Base-by-base conservation (phyloP, 2,113 vertebrate genomes). In the Anser brachyrhynchus region DNA sequence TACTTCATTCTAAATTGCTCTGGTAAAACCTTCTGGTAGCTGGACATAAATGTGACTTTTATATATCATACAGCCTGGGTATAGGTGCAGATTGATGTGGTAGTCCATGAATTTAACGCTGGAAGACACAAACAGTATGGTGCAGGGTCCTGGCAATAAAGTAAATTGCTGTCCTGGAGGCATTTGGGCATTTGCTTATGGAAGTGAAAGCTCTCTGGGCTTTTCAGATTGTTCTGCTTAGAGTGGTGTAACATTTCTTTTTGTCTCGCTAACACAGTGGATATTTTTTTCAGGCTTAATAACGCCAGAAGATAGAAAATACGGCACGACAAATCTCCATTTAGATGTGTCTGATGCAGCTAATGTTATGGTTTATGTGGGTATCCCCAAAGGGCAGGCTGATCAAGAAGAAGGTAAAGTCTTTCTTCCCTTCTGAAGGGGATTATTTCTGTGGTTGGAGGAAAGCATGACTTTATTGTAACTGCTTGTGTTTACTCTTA, bases 281-380 rank as follows among this genome's bases (percentile, higher is more conserved):
- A 29, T 73, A 2, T 22, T 72, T 31, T 44, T 7, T 29, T 64
- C 87, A 98, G 98, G 98, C 44, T 96, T 98, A 76, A 98, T 98
- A 93, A 98, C 98, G 28, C 98, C 98, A 59, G 98, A 98, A 83
- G 98, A 98, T 54, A 96, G 98, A 29, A 98, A 98, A 90, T 98
- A 98, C 0, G 98, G 98, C 72, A 98, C 98, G 31, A 98, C 98
- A 31, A 98, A 98, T 84, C 98, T 98, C 13, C 98, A 98, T 62
- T 80, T 98, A 54, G 98, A 98, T 23, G 98, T 98, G 31, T 98
- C 98, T 25, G 98, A 98, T 11, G 98, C 98, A 18, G 98, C 98
- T 11, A 98, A 98, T 2, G 98, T 98, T 25, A 98, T 98, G 98
- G 98, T 98, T 23, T 98, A 98, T 0, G 98, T 98, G 80, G 98